Conservation (phyloP, 37 sponge, comb jelly and placozoan species). For the Chondrosia reniformis region DNA sequence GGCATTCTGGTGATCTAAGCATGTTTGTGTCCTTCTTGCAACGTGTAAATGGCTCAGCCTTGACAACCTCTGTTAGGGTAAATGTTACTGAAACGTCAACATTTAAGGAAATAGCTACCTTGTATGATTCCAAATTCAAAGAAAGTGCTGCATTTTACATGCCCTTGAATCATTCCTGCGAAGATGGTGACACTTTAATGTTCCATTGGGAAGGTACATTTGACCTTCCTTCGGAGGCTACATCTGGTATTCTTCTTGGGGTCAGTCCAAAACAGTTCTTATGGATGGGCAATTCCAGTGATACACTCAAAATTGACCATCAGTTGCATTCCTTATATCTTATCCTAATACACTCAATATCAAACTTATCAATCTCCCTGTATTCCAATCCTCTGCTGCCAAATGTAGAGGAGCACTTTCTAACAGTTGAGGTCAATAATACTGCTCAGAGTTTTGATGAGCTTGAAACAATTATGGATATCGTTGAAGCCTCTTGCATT, state of each 20-base stretch:
- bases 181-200: neutral
- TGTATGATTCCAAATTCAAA: neutral
- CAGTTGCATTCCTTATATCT: neutral
- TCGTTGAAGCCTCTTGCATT: too few species aligned
- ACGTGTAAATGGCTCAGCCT: neutral
- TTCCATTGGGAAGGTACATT: too few species aligned
- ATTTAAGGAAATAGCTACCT: neutral
- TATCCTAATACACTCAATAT: neutral
- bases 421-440: slow-evolving; percentile 1
- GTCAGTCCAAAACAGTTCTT: neutral
- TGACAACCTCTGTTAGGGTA: neutral
- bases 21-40: neutral
- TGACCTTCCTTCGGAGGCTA: neutral
- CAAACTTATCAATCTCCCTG: neutral
- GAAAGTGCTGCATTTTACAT: too few species aligned
- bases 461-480: neutral
- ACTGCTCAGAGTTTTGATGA: neutral
- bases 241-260: neutral
- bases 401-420: neutral
- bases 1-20: neutral
- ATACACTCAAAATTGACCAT: too few species aligned
- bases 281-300: neutral
- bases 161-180: neutral
- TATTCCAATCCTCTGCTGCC: neutral
- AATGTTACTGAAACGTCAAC: neutral